phyloP scores from a whole-genome alignment of 2,888 invertebrate species.

The Nomada ruficornis region DNA sequence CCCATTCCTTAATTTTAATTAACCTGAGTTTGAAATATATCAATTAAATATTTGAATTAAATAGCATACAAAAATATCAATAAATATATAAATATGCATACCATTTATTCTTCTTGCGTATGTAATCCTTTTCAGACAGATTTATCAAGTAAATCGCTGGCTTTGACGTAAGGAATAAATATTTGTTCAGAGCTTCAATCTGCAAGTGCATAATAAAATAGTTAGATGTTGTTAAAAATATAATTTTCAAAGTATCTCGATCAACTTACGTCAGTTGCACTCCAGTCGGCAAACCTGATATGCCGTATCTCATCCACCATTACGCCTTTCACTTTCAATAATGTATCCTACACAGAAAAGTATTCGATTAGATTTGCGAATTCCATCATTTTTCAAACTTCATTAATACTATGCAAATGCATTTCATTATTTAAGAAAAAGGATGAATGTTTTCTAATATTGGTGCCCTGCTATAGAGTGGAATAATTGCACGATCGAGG shows the following conservation, averaged over 20 bases:
- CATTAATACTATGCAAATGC: too few species aligned
- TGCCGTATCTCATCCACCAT: conserved; percentile 96
- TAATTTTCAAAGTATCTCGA: not conserved
- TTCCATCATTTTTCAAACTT: not conserved
- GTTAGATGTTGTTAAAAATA: not conserved
- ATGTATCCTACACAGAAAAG: conserved; percentile 88
- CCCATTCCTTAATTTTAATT: conserved; percentile 99
- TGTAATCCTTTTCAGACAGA: conserved; percentile 98
- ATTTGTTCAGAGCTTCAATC: conserved; percentile 98
- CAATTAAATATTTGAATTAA: too few species aligned
- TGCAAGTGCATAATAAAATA: conserved; percentile 83
- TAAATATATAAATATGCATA: conserved; percentile 82
- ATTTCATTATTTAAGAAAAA: conserved; percentile 5
- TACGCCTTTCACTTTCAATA: conserved; percentile 93
- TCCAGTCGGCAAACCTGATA: conserved; percentile 97
- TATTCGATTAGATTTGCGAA: not conserved
- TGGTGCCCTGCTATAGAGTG: conserved; percentile 39
- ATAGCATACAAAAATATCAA: not conserved
- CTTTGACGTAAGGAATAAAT: conserved; percentile 98
- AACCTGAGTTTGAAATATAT: conserved; percentile 87
- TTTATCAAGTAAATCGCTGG: conserved; percentile 99
- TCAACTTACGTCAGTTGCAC: conserved; percentile 92
- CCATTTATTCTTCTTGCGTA: conserved; percentile 99
- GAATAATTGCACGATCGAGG: conserved; percentile 65
- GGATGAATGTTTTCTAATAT: conserved; percentile 6